Percentiles rank a stretch among this genome's conserved stretches.
Evolutionary conservation across 2,113 vertebrate species (phyloP).

Genomic region (human): DNA sequence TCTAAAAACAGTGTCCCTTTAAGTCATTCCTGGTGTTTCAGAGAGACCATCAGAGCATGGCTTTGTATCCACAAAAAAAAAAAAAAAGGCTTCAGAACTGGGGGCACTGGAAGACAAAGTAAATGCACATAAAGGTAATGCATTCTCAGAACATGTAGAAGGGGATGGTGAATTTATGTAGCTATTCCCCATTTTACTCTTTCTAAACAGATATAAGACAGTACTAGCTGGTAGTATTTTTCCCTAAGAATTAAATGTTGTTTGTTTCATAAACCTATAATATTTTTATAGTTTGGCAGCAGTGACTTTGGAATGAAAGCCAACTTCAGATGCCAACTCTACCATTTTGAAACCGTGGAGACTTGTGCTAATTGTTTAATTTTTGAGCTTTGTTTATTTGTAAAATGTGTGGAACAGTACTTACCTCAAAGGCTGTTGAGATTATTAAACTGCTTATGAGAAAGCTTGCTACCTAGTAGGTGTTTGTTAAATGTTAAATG

Average conservation of each 20-base stretch:
- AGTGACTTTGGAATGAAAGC: neutral
- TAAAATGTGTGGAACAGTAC: neutral
- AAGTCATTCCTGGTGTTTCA: neutral
- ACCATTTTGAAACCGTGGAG: neutral
- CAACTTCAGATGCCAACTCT: neutral
- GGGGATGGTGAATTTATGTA: neutral
- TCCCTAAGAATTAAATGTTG: neutral
- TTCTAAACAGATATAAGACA: neutral
- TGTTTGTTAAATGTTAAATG: neutral
- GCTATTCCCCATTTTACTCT: neutral
- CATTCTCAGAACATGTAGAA: neutral
- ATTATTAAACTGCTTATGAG: neutral
- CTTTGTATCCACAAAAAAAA: neutral
- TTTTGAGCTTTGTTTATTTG: neutral
- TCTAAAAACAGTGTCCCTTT: neutral
- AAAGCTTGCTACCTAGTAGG: neutral
- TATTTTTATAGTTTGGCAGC: neutral
- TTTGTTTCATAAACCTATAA: neutral
- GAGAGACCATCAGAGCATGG: neutral
- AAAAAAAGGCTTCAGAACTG: neutral
- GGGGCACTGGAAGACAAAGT: neutral
- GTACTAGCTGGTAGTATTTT: neutral
- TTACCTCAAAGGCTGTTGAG: neutral
- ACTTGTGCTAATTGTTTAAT: neutral
- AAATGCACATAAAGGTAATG: neutral